Conservation (phyloP, 2,113 vertebrate species). For the Petrocephalus zakoni region DNA sequence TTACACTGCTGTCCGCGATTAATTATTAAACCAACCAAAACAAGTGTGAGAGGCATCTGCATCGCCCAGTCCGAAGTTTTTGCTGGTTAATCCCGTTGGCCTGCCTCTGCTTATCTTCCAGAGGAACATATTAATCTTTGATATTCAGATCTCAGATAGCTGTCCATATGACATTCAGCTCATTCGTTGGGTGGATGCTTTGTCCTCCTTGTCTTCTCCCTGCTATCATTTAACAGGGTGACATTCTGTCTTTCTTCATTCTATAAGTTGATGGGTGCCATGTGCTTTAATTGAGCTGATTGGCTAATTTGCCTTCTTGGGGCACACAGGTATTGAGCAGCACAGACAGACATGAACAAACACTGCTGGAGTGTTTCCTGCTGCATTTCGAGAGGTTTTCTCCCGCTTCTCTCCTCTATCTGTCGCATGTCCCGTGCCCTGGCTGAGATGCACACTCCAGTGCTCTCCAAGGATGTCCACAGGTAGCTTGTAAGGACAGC, state of each 20-base stretch:
- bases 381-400: neutral
- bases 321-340: neutral
- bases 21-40: slow-evolving; percentile 18
- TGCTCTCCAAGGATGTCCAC: neutral
- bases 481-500: neutral
- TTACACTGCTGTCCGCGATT: slow-evolving; percentile 11
- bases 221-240: neutral
- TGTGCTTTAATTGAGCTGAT: neutral
- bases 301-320: neutral
- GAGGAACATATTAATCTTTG: neutral
- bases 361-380: neutral
- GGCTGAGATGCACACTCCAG: neutral
- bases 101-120: neutral
- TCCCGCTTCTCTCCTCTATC: neutral
- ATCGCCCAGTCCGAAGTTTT: neutral
- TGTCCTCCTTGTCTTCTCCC: neutral
- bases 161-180: neutral
- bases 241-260: neutral
- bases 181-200: neutral
- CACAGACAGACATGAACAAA: neutral
- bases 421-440: neutral
- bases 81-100: neutral
- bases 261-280: neutral
- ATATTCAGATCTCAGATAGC: neutral
- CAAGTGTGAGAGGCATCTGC: neutral